Evolutionary conservation across 2,113 vertebrate genomes (phyloP), one percentile per base, ranked within the genome.

Genomic region (Laticauda laticaudata): DNA sequence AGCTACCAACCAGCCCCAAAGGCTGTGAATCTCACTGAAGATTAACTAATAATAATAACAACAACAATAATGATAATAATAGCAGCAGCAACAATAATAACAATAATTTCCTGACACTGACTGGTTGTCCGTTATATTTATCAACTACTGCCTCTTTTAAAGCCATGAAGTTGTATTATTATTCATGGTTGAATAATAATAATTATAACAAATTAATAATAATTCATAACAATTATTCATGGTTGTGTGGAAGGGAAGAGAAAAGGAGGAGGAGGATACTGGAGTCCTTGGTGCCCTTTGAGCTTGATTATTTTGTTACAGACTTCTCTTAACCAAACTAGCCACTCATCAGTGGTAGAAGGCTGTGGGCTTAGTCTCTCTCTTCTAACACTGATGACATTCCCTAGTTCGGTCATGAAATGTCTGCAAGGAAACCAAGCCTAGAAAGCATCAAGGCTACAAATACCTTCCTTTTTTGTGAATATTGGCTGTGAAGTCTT

Each of bases 61-160:
- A n/a, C n/a, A n/a, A 48, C 0, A 48, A 48, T 8, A 45, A 6
- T 5, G 2, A 43, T 43, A 43, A 2, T 2, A 43, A 2, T 2
- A 43, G 43, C 43, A 45, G 45, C 45, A 45, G 45, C 45, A 45
- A 45, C 7, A 48, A 8, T 48, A 48, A 48, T 48, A 48, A 48
- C 7, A 8, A 48, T 48, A 6, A 48, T 48, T 48, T 48, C 48
- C 64, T 69, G 29, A 69, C 29, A 24, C 23, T 4, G 61, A n/a
- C 61, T 69, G 29, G 14, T 69, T 15, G 4, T 69, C 29, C 2
- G 4, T 69, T 34, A 2, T 34, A 34, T n/a, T 69, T 14, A 14
- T 69, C 21, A 10, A n/a, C 12, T n/a, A 0, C 61, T 15, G 29
- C 2, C 64, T 12, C 57, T 34, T 15, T 29, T 34, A 34, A 69